Conservation (phyloP, 2,888 invertebrate species). For the Oxycera nigricornis region DNA sequence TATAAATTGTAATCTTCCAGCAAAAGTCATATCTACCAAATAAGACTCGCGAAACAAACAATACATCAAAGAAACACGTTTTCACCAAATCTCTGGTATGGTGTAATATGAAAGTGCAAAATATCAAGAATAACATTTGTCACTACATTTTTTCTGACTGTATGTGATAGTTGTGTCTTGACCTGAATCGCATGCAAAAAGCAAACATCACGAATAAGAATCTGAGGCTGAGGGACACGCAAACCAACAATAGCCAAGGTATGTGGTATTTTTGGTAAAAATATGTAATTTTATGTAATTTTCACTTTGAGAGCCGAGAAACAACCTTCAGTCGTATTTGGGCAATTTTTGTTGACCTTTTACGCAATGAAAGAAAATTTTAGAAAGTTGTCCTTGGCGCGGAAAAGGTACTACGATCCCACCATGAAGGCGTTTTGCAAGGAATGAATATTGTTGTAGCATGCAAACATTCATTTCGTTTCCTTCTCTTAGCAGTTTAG, state of each 20-base stretch:
- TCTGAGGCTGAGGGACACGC: neutral
- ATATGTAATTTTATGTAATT: slow-evolving; percentile 15
- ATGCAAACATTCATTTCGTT: slow-evolving; percentile 26
- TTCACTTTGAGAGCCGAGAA: neutral
- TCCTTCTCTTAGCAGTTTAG: neutral
- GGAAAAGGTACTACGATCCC: neutral
- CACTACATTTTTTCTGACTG: neutral
- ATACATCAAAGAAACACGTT: slow-evolving; percentile 3
- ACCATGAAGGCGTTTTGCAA: neutral
- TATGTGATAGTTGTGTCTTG: neutral
- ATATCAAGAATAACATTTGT: neutral
- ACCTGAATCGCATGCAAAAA: neutral
- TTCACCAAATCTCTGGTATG: slow-evolving; percentile 9
- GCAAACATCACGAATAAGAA: neutral
- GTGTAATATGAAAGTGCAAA: slow-evolving; percentile 19
- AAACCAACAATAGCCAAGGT: slow-evolving; percentile 17
- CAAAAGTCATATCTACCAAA: neutral
- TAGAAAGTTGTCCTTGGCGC: slow-evolving; percentile 38
- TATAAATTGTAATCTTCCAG: neutral
- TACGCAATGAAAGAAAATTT: slow-evolving; percentile 27
- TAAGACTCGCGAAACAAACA: neutral
- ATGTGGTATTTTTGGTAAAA: neutral
- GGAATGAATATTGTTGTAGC: neutral
- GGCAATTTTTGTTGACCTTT: slow-evolving; percentile 10
- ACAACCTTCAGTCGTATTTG: slow-evolving; percentile 12